These are phyloP conservation scores for Pocota personata DNA, from an alignment of 2,888 invertebrate species.

Conservation along the genomic window DNA sequence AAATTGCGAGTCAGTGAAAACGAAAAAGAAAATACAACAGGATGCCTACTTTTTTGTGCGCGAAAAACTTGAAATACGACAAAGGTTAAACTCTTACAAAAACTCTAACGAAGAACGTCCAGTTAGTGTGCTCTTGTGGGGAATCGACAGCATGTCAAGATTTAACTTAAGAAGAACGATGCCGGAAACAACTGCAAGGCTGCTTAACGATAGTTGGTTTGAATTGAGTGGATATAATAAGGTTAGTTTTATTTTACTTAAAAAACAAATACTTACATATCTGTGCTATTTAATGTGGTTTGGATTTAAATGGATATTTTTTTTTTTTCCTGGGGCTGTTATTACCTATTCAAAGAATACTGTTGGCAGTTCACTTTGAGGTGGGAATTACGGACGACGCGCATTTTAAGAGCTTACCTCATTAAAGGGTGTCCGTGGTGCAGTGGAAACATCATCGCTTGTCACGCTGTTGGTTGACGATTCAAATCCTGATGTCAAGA, in stretches of 20 bases:
- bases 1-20: conserved; percentile 80
- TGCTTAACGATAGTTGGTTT: conserved; percentile 87
- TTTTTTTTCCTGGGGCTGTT: too few relatives aligned
- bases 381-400: too few relatives aligned
- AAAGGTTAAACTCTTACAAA: not conserved
- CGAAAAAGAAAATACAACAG: conserved; percentile 76
- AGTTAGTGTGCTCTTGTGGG: conserved; percentile 88
- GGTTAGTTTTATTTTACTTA: conserved; percentile 78
- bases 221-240: conserved; percentile 89
- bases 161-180: conserved; percentile 90
- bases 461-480: too few relatives aligned
- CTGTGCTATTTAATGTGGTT: too few relatives aligned
- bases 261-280: too few relatives aligned
- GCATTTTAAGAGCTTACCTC: too few relatives aligned
- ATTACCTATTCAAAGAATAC: too few relatives aligned
- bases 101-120: not conserved
- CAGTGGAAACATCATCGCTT: too few relatives aligned
- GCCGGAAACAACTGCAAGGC: conserved; percentile 87
- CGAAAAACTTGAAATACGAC: conserved; percentile 80
- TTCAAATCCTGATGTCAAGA: too few relatives aligned
- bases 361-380: too few relatives aligned
- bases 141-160: conserved; percentile 93
- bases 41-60: conserved; percentile 85
- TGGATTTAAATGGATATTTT: too few relatives aligned
- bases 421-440: too few relatives aligned